These are phyloP conservation scores for Scaptomyza montana DNA, from an alignment of 1,140 invertebrate genomes.

Conservation along the genomic window DNA sequence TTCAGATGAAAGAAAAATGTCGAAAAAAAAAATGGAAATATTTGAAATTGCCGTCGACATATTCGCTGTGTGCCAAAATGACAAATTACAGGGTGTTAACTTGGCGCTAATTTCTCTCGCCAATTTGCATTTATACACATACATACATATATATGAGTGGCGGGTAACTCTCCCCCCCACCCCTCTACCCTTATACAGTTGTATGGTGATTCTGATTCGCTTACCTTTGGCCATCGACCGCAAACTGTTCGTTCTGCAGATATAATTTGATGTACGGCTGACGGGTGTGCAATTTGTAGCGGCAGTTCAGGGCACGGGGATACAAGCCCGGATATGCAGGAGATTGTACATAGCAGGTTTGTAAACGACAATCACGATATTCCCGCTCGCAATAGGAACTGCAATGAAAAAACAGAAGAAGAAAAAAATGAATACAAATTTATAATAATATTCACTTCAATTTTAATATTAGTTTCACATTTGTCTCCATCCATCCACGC, in stretches of 20 bases:
- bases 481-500: constrained; percentile 18
- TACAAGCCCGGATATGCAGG: constrained; percentile 96
- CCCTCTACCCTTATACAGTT: too few relatives aligned
- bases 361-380: constrained; percentile 92
- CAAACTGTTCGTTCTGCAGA: constrained; percentile 96
- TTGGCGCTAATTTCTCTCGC: constrained; percentile 71
- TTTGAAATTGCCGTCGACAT: constrained; percentile 51
- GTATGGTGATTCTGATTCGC: constrained; percentile 5
- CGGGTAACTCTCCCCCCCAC: background rate
- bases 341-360: constrained; percentile 96
- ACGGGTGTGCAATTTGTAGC: constrained; percentile 93
- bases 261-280: constrained; percentile 95
- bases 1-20: constrained; percentile 5
- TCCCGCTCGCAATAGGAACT: constrained; percentile 94
- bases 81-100: constrained; percentile 83
- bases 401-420: constrained; percentile 24
- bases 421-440: constrained; percentile 44
- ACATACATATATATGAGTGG: background rate
- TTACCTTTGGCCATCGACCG: constrained; percentile 93
- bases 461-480: constrained; percentile 42
- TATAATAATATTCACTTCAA: constrained; percentile 71
- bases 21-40: constrained; percentile 23
- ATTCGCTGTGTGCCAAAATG: constrained; percentile 74
- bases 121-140: constrained; percentile 55
- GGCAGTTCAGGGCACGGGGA: constrained; percentile 94